Conservation (phyloP, 2,888 invertebrate species). For the Melitaea athalia region DNA sequence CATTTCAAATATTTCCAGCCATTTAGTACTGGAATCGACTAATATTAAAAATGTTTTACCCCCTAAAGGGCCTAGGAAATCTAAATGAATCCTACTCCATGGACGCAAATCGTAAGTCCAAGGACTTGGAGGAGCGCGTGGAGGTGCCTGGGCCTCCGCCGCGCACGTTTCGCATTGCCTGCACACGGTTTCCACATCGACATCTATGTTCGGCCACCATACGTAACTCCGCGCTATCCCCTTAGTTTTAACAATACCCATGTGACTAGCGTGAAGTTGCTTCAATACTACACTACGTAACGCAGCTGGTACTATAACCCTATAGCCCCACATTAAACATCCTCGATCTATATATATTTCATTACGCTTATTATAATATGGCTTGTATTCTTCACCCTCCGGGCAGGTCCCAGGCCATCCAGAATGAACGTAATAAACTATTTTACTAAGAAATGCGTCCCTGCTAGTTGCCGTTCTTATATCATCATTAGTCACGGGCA, state of each 20-base stretch:
- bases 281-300: neutral
- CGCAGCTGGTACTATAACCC: neutral
- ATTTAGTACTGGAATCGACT: conserved; percentile 33
- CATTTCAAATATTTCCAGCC: conserved; percentile 40
- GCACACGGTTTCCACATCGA: neutral
- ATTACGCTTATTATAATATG: neutral
- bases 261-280: conserved; percentile 1
- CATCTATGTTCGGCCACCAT: conserved; percentile 4
- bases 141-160: conserved; percentile 37
- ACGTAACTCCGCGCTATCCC: conserved; percentile 4
- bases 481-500: neutral
- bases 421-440: conserved; percentile 5
- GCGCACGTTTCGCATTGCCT: conserved; percentile 40
- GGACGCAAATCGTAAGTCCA: conserved; percentile 35
- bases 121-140: conserved; percentile 35
- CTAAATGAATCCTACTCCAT: conserved; percentile 41
- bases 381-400: neutral
- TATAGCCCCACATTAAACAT: conserved; percentile 4
- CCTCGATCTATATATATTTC: neutral
- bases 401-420: neutral
- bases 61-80: conserved; percentile 37
- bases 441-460: conserved; percentile 10
- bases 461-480: neutral
- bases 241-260: conserved; percentile 4
- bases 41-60: conserved; percentile 27